A percentile compares a stretch with the other conserved stretches of the same genome.
Evolutionary conservation across 2,797 vertebrate species (phyloP).

Genomic region (Halcyon smyrnensis): DNA sequence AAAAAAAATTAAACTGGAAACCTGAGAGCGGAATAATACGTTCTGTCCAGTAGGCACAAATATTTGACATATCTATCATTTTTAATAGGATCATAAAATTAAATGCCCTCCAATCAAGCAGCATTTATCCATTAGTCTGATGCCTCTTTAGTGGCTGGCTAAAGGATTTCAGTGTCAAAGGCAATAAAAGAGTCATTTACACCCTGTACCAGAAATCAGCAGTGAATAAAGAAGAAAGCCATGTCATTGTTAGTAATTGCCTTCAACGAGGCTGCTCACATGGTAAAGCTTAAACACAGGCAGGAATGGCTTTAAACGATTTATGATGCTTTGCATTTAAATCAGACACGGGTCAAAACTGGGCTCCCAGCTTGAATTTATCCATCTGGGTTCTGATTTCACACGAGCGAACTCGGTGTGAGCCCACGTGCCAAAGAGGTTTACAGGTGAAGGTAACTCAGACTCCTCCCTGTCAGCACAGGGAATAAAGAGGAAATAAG

Average conservation of each 20-base stretch:
- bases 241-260: not conserved
- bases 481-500: not conserved
- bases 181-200: conserved; percentile 21
- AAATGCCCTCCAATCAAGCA: not conserved
- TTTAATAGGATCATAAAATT: conserved; percentile 14
- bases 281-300: not conserved
- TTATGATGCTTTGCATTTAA: not conserved
- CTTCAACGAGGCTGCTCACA: not conserved
- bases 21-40: not conserved
- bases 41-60: not conserved
- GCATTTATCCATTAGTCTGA: not conserved
- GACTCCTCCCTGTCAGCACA: not conserved
- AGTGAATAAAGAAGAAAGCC: conserved; percentile 13
- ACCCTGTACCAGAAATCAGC: conserved; percentile 1
- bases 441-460: not conserved
- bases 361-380: not conserved
- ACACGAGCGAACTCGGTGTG: accelerated
- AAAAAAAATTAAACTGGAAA: conserved; percentile 40
- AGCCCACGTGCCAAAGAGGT: not conserved
- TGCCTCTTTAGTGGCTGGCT: not conserved
- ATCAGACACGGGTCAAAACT: not conserved
- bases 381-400: not conserved
- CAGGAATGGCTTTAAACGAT: not conserved
- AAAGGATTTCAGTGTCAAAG: not conserved
- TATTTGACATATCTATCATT: not conserved